A percentile compares a stretch with the other conserved stretches of the same genome.
Conservation (phyloP, 2,888 invertebrate species). For the Cyclophora albipunctata region DNA sequence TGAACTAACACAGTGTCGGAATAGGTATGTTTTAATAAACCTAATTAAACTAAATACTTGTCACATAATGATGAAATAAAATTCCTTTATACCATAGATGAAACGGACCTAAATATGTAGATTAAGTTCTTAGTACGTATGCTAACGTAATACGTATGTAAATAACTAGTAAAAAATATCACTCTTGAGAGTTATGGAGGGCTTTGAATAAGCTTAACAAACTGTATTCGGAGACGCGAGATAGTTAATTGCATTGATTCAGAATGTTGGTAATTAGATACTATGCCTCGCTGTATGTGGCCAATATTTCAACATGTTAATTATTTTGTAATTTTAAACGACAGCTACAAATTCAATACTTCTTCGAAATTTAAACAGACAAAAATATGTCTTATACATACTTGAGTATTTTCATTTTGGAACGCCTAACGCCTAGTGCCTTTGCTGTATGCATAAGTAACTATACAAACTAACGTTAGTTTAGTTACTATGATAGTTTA, state of each 20-base stretch:
- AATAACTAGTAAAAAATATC: conserved; percentile 18
- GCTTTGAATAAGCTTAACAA: conserved; percentile 16
- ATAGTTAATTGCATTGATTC: conserved; percentile 16
- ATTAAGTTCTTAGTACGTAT: conserved; percentile 18
- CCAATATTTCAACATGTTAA: conserved; percentile 19
- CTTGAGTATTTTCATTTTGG: too few relatives aligned
- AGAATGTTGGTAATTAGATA: conserved; percentile 14
- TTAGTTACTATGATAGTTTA: too few relatives aligned
- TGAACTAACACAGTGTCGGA: conserved; percentile 2
- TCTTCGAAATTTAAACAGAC: conserved; percentile 1
- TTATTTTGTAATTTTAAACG: conserved; percentile 16
- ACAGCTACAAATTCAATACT: neutral
- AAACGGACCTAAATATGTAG: conserved; percentile 15
- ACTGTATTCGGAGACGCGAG: conserved; percentile 15
- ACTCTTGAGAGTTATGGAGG: conserved; percentile 16
- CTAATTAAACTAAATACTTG: conserved; percentile 13
- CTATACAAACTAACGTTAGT: too few relatives aligned
- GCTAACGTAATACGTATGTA: conserved; percentile 18
- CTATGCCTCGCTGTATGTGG: conserved; percentile 10
- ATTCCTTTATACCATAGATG: conserved; percentile 15
- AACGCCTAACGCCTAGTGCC: too few relatives aligned
- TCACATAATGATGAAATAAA: conserved; percentile 14
- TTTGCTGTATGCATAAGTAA: too few relatives aligned
- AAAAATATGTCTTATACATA: too few relatives aligned
- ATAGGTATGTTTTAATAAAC: conserved; percentile 6